phyloP scores from a whole-genome alignment of 2,888 invertebrate genomes.

The Netelia virgata region DNA sequence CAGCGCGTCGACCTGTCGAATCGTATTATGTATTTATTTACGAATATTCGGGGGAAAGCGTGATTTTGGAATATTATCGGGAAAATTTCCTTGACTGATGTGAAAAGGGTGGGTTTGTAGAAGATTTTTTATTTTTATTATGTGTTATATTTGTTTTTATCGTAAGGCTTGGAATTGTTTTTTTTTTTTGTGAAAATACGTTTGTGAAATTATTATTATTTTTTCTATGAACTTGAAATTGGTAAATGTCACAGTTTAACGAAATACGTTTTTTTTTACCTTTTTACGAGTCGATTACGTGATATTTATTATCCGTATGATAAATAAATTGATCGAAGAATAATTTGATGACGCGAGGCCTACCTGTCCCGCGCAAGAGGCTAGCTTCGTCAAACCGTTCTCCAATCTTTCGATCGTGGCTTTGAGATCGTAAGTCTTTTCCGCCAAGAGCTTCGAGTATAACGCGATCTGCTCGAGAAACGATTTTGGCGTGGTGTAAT shows the following conservation, averaged over 20 bases:
- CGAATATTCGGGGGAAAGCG: background rate
- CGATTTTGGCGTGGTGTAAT: constrained; percentile 98
- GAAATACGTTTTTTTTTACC: too few relatives aligned
- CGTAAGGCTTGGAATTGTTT: too few relatives aligned
- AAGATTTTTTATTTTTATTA: too few relatives aligned
- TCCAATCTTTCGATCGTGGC: constrained; percentile 93
- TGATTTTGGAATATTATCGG: too few relatives aligned
- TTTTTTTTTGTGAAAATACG: too few relatives aligned
- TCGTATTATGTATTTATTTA: constrained; percentile 7
- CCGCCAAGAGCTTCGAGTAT: constrained; percentile 90
- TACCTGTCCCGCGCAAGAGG: constrained; percentile 94
- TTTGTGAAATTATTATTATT: too few relatives aligned
- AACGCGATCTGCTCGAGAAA: constrained; percentile 96
- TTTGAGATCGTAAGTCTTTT: constrained; percentile 89
- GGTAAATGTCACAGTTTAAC: too few relatives aligned
- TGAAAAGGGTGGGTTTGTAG: too few relatives aligned
- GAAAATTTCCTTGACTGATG: too few relatives aligned
- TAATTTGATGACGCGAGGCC: background rate
- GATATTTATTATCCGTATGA: background rate
- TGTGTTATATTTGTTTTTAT: too few relatives aligned
- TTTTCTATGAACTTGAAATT: too few relatives aligned
- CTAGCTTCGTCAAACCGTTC: constrained; percentile 95
- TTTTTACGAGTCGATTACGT: too few relatives aligned
- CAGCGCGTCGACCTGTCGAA: constrained; percentile 89
- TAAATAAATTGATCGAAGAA: constrained; percentile 11